phyloP scores from a whole-genome alignment of 2,888 invertebrate species.

The Apamea monoglypha region DNA sequence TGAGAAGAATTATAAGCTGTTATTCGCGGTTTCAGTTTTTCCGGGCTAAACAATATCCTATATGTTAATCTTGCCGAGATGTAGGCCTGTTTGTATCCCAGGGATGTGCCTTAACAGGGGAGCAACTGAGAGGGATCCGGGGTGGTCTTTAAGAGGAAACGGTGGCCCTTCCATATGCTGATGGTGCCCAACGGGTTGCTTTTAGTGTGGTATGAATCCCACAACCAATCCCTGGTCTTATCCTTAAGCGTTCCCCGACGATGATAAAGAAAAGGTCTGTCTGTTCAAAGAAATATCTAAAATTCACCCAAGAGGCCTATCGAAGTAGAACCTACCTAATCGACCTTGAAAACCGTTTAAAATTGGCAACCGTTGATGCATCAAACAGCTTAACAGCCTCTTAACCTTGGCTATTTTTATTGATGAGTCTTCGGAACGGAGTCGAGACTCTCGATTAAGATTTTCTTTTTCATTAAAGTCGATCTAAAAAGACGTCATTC shows the following conservation, averaged over 20 bases:
- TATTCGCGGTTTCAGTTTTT: not conserved
- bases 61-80: not conserved
- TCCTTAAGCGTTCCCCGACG: not conserved
- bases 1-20: not conserved
- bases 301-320: not conserved
- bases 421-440: constrained; percentile 19
- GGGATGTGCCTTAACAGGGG: not conserved
- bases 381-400: not conserved
- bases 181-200: not conserved
- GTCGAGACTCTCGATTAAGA: not conserved
- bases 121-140: not conserved
- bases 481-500: not conserved
- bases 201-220: not conserved
- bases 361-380: constrained; percentile 7
- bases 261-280: not conserved
- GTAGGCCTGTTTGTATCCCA: not conserved
- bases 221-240: not conserved
- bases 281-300: not conserved
- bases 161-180: not conserved
- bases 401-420: constrained; percentile 12
- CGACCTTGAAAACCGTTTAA: not conserved
- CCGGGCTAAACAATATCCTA: not conserved
- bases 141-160: not conserved
- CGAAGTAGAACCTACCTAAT: not conserved
- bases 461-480: not conserved